These are phyloP conservation scores for Ophion costatus DNA, from an alignment of 2,888 invertebrate genomes.

Conservation along the genomic window DNA sequence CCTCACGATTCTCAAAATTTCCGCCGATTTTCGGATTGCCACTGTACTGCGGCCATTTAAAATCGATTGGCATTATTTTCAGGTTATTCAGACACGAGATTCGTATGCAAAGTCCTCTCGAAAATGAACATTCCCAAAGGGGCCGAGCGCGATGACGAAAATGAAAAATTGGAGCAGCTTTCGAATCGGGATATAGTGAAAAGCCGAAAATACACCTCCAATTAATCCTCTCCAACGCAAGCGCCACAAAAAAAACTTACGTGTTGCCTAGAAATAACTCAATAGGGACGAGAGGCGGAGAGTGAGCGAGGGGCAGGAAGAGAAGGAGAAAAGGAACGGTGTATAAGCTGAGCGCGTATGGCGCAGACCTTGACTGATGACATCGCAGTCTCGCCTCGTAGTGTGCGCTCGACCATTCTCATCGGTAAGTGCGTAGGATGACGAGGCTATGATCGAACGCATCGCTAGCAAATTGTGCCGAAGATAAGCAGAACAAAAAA, in stretches of 20 bases:
- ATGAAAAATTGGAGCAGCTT: too few species aligned
- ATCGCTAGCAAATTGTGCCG: background rate
- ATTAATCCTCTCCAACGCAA: slow-evolving; percentile 4
- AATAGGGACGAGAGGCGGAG: background rate
- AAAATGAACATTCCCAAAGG: too few species aligned
- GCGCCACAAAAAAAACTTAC: slow-evolving; percentile 27
- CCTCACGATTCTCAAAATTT: too few species aligned
- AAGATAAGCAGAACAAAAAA: background rate
- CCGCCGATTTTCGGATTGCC: too few species aligned
- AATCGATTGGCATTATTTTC: too few species aligned
- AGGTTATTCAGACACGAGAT: too few species aligned
- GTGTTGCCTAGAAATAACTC: slow-evolving; percentile 47
- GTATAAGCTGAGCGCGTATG: slow-evolving; percentile 11
- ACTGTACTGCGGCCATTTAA: too few species aligned
- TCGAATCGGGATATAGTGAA: too few species aligned
- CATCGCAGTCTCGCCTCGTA: slow-evolving; percentile 46
- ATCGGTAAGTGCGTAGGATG: slow-evolving; percentile 62
- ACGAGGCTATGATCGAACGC: slow-evolving; percentile 52
- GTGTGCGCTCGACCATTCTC: slow-evolving; percentile 34
- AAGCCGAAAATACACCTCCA: slow-evolving; percentile 10
- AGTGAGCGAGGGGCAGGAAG: slow-evolving; percentile 13
- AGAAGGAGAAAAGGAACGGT: slow-evolving; percentile 16
- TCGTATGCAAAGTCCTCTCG: too few species aligned
- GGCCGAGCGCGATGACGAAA: too few species aligned
- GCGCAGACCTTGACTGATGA: slow-evolving; percentile 61